Evolutionary conservation across 2,797 vertebrate genomes (phyloP), one percentile per base, ranked within the genome.

Genomic region (Ataeniobius toweri): DNA sequence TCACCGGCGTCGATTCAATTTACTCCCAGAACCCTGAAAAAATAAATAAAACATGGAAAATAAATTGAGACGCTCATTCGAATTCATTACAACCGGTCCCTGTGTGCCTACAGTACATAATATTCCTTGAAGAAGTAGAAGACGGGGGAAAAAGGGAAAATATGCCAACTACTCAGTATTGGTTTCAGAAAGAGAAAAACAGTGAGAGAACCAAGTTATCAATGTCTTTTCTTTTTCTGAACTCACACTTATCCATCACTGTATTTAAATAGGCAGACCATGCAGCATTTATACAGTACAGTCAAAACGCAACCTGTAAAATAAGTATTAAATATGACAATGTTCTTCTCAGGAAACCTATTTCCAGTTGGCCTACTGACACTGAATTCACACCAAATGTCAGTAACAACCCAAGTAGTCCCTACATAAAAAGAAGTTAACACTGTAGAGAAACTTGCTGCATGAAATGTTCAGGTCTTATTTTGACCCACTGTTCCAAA

Each of bases 41-140:
- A 94, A 95, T 95, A 96, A 95, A 96, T 95, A 95, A 95, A 95
- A 95, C 95, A 94, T 94, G 91, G 92, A 94, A 95, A 95, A 95
- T 94, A 96, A 96, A 96, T 95, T 93, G 95, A 95, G 92, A 92
- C 85, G 89, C 94, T 95, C 94, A 96, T 96, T 96, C 94, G 95
- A 94, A 96, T 96, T 95, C 95, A 96, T 96, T 95, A 95, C 91
- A 94, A 94, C 89, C 84, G 88, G 90, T 93, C 90, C 92, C 88
- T 79, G 88, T 92, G 91, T 90, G 91, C 90, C 85, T 85, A 93
- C 91, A 91, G 91, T 92, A 93, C 85, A 89, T 91, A 94, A 94
- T 91, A 93, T 93, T 93, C 86, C 85, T 83, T 91, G 90, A 92
- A 90, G 85, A 90, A 80, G 82, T 87, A 77, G 82, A 83, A 77